Percentiles rank a stretch among this genome's conserved stretches.
Conservation (phyloP, 2,888 invertebrate species). For the Dryococelus australis region DNA sequence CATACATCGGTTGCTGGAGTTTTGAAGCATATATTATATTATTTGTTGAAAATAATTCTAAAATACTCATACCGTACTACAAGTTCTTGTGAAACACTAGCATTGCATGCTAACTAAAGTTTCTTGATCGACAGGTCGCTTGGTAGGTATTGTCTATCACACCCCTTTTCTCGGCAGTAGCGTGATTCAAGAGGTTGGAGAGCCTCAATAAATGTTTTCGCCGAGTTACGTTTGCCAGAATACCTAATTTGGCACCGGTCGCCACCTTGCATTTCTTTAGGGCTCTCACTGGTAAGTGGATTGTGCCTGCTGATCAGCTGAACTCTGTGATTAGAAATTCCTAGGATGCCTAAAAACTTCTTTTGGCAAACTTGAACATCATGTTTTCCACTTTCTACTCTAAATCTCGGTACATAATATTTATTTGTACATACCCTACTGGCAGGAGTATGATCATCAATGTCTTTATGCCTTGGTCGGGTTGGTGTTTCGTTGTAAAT, state of each 20-base stretch:
- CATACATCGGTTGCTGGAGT: conserved; percentile 37
- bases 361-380: conserved; percentile 32
- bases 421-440: conserved; percentile 22
- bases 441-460: background rate
- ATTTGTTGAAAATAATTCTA: conserved; percentile 19
- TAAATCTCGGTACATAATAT: conserved; percentile 2
- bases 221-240: no score
- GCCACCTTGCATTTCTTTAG: conserved; percentile 25
- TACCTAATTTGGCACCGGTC: conserved; percentile 13
- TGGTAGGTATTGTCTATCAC: conserved; percentile 38
- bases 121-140: conserved; percentile 38
- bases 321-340: conserved; percentile 1
- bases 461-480: no score
- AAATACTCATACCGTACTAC: conserved; percentile 16
- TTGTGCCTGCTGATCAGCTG: conserved; percentile 27
- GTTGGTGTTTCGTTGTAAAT: no score
- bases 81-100: conserved; percentile 32
- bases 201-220: conserved; percentile 19
- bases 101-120: conserved; percentile 36
- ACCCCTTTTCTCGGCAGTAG: conserved; percentile 39
- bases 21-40: conserved; percentile 29
- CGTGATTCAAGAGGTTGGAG: conserved; percentile 35
- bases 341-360: conserved; percentile 25
- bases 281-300: conserved; percentile 1
- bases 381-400: conserved; percentile 27